Base-by-base conservation (phyloP, 2,888 invertebrate genomes). In the Toxonevra muliebris region DNA sequence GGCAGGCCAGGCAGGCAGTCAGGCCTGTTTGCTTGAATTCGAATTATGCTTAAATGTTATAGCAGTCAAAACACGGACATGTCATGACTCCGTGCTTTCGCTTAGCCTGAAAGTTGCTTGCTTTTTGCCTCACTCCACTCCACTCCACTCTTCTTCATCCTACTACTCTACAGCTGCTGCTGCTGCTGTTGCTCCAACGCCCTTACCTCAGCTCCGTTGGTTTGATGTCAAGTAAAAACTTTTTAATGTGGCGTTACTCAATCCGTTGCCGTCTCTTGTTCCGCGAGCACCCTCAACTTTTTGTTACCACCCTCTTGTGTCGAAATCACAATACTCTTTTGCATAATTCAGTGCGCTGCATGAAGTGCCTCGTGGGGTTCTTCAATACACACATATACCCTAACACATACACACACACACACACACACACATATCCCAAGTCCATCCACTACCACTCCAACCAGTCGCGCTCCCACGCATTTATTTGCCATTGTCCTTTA, bases 331-430 rank as follows among this genome's bases (percentile, higher is more conserved):
- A 65, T 58, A 53, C 43, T 58, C 59, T 43, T 65, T 53, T 65
- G 58, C 64, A 65, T 65, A 65, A 65, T 65, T 65, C 58, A 58
- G 58, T 62, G 62, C 62, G 62, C 62, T 54, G 62, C 62, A 62
- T 62, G 62, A n/a, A 7, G 54, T 20, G 20, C 48, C 55, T 64
- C 58, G 42, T 65, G 50, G 50, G 58, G 50, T 50, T 41, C 13
- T 57, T 20, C 64, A 30, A 45, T 19, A 45, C 19, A 30, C 45
- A 55, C 10, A 7, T 30, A 30, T 15, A 20, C 15, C n/a, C 20
- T 11, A 19, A 17, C 57, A 9, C 40, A 30, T 30, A 30, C 30
- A 7, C n/a, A n/a, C n/a, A n/a, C n/a, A n/a, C n/a, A n/a, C n/a
- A n/a, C n/a, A 30, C 30, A 4, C 30, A 30, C 2, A 7, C 7